These are phyloP conservation scores for Acleris emargana DNA, from an alignment of 2,888 invertebrate species.

Conservation along the genomic window DNA sequence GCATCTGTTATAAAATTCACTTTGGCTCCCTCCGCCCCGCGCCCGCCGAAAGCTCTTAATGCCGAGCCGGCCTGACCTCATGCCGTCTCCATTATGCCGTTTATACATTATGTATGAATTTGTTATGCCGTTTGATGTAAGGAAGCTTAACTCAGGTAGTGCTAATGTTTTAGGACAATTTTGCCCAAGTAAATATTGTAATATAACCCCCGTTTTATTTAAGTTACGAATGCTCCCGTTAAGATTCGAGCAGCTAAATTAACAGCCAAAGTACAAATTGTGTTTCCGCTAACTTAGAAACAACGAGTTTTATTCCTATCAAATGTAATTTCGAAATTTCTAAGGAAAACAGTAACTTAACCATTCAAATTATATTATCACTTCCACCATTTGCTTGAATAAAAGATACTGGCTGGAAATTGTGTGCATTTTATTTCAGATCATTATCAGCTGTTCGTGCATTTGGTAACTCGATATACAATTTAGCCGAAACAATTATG, in stretches of 20 bases:
- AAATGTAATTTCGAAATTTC: neutral
- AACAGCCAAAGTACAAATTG: neutral
- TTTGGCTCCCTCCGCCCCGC: slow-evolving; percentile 61
- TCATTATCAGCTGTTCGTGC: neutral
- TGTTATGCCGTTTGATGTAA: slow-evolving; percentile 84
- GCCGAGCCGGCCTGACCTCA: slow-evolving; percentile 80
- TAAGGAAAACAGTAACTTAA: no score
- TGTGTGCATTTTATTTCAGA: neutral
- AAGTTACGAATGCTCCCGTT: slow-evolving; percentile 1
- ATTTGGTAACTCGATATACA: neutral
- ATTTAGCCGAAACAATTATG: neutral
- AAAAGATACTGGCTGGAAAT: neutral
- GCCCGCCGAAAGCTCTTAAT: slow-evolving; percentile 80
- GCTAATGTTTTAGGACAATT: slow-evolving; percentile 69
- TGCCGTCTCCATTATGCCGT: slow-evolving; percentile 82
- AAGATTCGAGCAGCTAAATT: slow-evolving; percentile 3
- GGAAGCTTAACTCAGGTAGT: slow-evolving; percentile 80
- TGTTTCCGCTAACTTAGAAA: neutral
- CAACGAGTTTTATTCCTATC: neutral
- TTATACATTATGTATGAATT: slow-evolving; percentile 84
- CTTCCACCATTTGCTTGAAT: no score
- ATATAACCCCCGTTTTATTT: slow-evolving; percentile 25
- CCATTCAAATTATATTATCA: no score
- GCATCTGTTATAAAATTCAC: slow-evolving; percentile 81
- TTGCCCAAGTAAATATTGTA: slow-evolving; percentile 48